Evolutionary conservation across 2,888 invertebrate genomes (phyloP).

Genomic region (Lepas anatifera): DNA sequence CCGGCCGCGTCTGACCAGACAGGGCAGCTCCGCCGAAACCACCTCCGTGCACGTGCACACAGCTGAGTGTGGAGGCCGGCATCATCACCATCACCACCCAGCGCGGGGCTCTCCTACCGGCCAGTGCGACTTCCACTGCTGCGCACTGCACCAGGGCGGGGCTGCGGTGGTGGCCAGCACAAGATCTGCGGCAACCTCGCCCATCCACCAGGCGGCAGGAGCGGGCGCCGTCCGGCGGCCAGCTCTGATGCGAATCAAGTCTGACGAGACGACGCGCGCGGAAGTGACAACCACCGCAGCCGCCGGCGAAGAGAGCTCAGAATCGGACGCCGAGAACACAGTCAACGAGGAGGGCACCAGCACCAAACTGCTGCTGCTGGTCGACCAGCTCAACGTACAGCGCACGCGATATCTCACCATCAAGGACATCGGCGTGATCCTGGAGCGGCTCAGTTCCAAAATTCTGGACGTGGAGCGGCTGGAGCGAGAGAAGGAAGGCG

Average conservation of each 20-base stretch:
- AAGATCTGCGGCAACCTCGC: conserved; percentile 84
- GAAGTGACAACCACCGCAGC: conserved; percentile 28
- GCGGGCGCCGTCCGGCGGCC: background rate
- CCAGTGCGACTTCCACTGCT: conserved; percentile 89
- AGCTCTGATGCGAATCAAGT: background rate
- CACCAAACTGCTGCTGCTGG: conserved; percentile 81
- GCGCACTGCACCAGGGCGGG: conserved; percentile 85
- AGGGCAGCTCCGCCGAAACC: conserved; percentile 52
- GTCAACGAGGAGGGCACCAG: conserved; percentile 60
- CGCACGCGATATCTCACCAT: conserved; percentile 84
- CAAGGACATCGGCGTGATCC: conserved; percentile 88
- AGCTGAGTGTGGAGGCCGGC: conserved; percentile 60
- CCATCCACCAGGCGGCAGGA: conserved; percentile 60
- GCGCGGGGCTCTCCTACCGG: conserved; percentile 23
- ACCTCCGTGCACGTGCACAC: conserved; percentile 64
- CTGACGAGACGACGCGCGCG: background rate
- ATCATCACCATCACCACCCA: conserved; percentile 43
- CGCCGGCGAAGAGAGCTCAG: conserved; percentile 59
- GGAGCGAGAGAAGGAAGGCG: conserved; percentile 81
- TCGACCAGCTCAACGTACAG: conserved; percentile 83
- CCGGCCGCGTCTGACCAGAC: conserved; percentile 38
- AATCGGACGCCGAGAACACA: conserved; percentile 82
- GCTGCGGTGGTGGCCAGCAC: conserved; percentile 51
- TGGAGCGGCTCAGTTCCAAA: conserved; percentile 82
- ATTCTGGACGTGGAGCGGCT: conserved; percentile 85